Evolutionary conservation across 2,888 invertebrate species (phyloP), one percentile per base, ranked within the genome.

Genomic region (Habroteleia sp.): DNA sequence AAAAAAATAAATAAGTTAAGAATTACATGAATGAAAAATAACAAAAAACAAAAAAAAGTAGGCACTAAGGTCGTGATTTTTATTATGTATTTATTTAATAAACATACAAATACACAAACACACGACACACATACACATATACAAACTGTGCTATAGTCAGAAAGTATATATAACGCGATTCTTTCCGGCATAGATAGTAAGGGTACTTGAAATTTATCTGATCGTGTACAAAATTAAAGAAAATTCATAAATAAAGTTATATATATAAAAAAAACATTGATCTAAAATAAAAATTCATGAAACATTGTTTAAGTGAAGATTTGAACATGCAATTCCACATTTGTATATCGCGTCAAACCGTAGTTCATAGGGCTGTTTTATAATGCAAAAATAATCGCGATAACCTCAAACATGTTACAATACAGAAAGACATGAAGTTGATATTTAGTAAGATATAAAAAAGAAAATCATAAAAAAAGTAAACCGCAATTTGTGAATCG

Each of bases 31-130:
- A 42, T 52, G 60, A 52, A 50, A 52, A 54, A 68, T 65, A 77
- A 77, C 4, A 33, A 11, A 11, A 13, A 80, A 79, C 79, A 83
- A 81, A 74, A 63, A 80, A 78, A 65, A 37, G 72, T 72, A 72
- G 58, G 31, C 48, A 58, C 75, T 87, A 85, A 86, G 81, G 80
- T 86, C 81, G 81, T 83, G 81, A 84, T 85, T 85, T 81, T 81
- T 83, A 82, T 82, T 81, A 80, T 85, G 84, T 87, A 87, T 87
- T 87, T 87, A 87, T 88, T 86, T 85, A 83, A 85, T 82, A 81
- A 35, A n/a, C n/a, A n/a, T n/a, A n/a, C n/a, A n/a, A n/a, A n/a
- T n/a, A n/a, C n/a, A n/a, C n/a, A n/a, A n/a, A n/a, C n/a, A n/a
- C n/a, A n/a, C n/a, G n/a, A n/a, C n/a, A n/a, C n/a, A n/a, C n/a